Evolutionary conservation across 1,140 invertebrate genomes (phyloP).

Genomic region (Drusus annulatus): DNA sequence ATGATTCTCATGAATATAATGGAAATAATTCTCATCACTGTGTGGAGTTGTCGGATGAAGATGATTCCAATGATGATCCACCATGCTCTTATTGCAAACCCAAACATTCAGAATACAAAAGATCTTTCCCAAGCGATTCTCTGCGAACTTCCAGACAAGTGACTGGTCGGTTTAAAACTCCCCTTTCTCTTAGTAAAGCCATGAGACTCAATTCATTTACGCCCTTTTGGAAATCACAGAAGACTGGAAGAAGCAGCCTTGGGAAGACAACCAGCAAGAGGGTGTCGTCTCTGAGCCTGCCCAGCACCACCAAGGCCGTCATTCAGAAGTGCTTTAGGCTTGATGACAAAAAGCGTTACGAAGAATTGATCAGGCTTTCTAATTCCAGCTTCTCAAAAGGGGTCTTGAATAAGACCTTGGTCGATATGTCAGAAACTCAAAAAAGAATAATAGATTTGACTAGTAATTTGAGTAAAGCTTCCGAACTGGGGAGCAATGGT

Average conservation of each 20-base stretch:
- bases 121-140: slow-evolving; percentile 8
- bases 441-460: slow-evolving; percentile 17
- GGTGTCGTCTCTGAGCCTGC: background rate
- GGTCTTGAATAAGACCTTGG: slow-evolving; percentile 4
- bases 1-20: slow-evolving; percentile 16
- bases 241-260: background rate
- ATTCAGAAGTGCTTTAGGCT: slow-evolving; percentile 68
- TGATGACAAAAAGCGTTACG: slow-evolving; percentile 68
- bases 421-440: slow-evolving; percentile 29
- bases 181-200: slow-evolving; percentile 37
- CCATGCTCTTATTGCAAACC: slow-evolving; percentile 20
- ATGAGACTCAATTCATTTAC: slow-evolving; percentile 23
- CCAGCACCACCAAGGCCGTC: slow-evolving; percentile 48
- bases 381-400: slow-evolving; percentile 63
- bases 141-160: slow-evolving; percentile 8
- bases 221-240: slow-evolving; percentile 45
- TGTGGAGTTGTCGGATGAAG: slow-evolving; percentile 14
- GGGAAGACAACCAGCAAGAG: background rate
- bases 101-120: background rate
- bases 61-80: background rate
- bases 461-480: background rate
- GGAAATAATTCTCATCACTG: slow-evolving; percentile 8
- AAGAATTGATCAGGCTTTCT: slow-evolving; percentile 66
- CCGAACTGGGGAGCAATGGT: background rate
- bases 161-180: slow-evolving; percentile 40